Conservation (phyloP, 1,140 invertebrate genomes). For the Triops cancriformis region DNA sequence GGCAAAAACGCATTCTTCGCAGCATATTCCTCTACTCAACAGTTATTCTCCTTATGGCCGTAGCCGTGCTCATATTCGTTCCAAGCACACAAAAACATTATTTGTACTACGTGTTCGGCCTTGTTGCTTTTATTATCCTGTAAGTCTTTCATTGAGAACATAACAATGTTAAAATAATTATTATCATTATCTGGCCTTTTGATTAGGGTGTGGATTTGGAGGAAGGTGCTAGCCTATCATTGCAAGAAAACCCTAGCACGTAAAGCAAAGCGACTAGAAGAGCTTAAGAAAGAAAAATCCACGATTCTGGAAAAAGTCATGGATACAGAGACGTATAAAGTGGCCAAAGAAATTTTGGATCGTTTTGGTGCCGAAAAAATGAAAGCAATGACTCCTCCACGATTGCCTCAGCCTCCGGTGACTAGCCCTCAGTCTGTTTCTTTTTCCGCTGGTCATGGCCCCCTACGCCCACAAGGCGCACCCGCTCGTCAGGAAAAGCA, state of each 20-base stretch:
- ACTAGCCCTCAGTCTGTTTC: neutral
- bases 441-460: neutral
- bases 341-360: constrained; percentile 82
- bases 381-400: neutral
- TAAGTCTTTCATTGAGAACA: constrained; percentile 46
- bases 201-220: constrained; percentile 64
- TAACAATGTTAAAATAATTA: neutral
- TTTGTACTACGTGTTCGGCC: constrained; percentile 58
- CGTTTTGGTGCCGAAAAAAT: constrained; percentile 69
- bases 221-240: constrained; percentile 73
- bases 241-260: constrained; percentile 71
- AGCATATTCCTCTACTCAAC: constrained; percentile 70
- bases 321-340: constrained; percentile 96
- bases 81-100: constrained; percentile 52
- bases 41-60: constrained; percentile 64
- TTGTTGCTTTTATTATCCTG: constrained; percentile 67
- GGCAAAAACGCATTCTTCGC: constrained; percentile 67
- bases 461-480: neutral
- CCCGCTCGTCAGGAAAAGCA: neutral
- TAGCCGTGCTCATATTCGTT: constrained; percentile 62
- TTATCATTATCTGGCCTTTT: constrained; percentile 35
- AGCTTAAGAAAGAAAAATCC: constrained; percentile 70
- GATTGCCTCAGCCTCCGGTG: neutral
- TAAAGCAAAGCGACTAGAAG: constrained; percentile 64
- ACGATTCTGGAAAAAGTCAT: constrained; percentile 90